Evolutionary conservation across 2,888 invertebrate genomes (phyloP), one percentile per base, ranked within the genome.

Genomic region (Crossocerus cetratus): DNA sequence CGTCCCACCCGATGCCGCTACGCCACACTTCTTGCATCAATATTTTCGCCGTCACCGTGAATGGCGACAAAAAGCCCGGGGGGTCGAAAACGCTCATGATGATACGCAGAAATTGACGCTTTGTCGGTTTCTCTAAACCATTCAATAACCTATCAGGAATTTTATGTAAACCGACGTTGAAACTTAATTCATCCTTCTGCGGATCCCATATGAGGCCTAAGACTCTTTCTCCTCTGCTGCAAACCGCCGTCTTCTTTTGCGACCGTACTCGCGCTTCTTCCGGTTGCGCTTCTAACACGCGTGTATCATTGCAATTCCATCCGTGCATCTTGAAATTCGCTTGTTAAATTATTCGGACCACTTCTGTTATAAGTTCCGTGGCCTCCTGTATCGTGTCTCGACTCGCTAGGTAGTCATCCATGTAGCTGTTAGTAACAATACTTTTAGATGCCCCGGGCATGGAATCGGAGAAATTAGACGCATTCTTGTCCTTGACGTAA

Each of bases 1-100:
- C 60, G 11, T 60, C 60, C 60, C 60, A 60, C 13, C 21, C 20
- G 5, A 60, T 60, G n/a, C 21, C 45, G 8, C 60, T 45, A 3
- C 45, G 14, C 45, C 45, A 45, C 11, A 45, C 45, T 3, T 45
- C 45, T 16, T 3, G 45, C 45, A 45, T n/a, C 16, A 45, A 16
- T 45, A 45, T 11, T 32, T 32, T 2, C 8, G 32, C 3, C 8
- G 5, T 3, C 3, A 32, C 32, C 8, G 32, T 32, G 8, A 32
- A 32, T 3, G 32, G 32, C 3, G 32, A 32, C 32, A 32, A 8
- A 32, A 32, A 32, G 8, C 32, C 2, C 16, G 14, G 14, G 45
- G 45, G 45, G 16, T 45, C 45, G 16, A 45, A 45, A n/a, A 45
- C 14, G n/a, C n/a, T 45, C 61, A 61, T 61, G 1, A 61, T 23